A percentile compares a stretch with the other conserved stretches of the same genome.
Evolutionary conservation across 2,113 vertebrate species (phyloP).

Genomic region (Gadus chalcogrammus): DNA sequence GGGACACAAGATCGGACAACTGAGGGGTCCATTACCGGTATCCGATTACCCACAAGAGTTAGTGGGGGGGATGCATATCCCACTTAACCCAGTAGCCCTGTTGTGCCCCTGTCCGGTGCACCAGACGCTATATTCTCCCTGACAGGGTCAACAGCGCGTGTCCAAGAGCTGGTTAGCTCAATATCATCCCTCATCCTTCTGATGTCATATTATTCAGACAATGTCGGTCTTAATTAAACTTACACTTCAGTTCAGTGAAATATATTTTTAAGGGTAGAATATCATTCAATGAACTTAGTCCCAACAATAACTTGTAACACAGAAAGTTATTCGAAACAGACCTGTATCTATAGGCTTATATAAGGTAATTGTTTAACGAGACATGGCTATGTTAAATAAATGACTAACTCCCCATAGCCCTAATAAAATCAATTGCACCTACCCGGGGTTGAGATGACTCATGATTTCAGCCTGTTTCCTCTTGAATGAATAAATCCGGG

Average conservation of each 20-base stretch:
- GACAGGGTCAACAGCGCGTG: slow-evolving; percentile 2
- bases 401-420: not conserved
- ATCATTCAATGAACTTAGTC: not conserved
- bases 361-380: not conserved
- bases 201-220: too few species aligned
- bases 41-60: slow-evolving; percentile 60
- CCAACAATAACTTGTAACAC: not conserved
- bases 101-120: slow-evolving; percentile 32
- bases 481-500: slow-evolving; percentile 1
- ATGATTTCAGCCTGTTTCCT: slow-evolving; percentile 64
- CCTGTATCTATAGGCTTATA: not conserved
- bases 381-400: not conserved
- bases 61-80: slow-evolving; percentile 49
- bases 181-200: not conserved
- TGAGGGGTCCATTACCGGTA: slow-evolving; percentile 62
- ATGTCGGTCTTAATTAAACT: too few species aligned
- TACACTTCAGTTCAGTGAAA: too few species aligned
- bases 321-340: not conserved
- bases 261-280: too few species aligned
- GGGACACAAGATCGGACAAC: slow-evolving; percentile 66
- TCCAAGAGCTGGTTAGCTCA: not conserved
- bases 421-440: slow-evolving; percentile 41
- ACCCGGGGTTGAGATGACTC: slow-evolving; percentile 79
- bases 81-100: slow-evolving; percentile 60
- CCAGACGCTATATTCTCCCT: not conserved